Evolutionary conservation across 1,140 invertebrate genomes (phyloP).

Genomic region (Eumeta japonica): DNA sequence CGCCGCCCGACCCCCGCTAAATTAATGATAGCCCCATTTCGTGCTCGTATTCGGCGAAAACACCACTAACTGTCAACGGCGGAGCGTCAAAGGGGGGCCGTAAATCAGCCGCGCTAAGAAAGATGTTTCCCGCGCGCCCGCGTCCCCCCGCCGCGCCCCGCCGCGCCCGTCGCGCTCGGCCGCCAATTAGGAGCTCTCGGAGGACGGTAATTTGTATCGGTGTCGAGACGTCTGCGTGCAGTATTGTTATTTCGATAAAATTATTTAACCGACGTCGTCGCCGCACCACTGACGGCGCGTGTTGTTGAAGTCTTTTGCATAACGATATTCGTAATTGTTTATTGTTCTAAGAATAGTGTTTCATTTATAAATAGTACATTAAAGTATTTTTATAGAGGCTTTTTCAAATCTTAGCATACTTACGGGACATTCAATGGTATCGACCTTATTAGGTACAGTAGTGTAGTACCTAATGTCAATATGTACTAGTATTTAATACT

Average conservation of each 20-base stretch:
- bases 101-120: conserved; percentile 39
- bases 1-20: conserved; percentile 16
- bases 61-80: conserved; percentile 45
- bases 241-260: neutral
- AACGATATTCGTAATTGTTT: too few relatives aligned
- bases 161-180: conserved; percentile 18
- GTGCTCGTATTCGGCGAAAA: conserved; percentile 41
- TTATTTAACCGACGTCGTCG: too few relatives aligned
- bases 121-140: conserved; percentile 36
- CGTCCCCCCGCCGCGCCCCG: conserved; percentile 14
- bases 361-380: too few relatives aligned
- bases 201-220: conserved; percentile 28
- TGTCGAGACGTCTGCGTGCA: conserved; percentile 7
- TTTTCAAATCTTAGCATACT: too few relatives aligned
- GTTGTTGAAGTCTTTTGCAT: conserved; percentile 5
- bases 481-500: too few relatives aligned
- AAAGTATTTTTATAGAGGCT: too few relatives aligned
- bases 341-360: too few relatives aligned
- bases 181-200: conserved; percentile 36
- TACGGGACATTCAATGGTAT: too few relatives aligned
- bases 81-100: conserved; percentile 32
- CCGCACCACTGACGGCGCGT: conserved; percentile 1
- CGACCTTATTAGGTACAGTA: too few relatives aligned
- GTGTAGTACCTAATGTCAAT: too few relatives aligned
- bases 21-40: conserved; percentile 36